Evolutionary conservation across 2,797 vertebrate species (phyloP), one percentile per base, ranked within the genome.

Genomic region (Enteromius unitaeniatus): DNA sequence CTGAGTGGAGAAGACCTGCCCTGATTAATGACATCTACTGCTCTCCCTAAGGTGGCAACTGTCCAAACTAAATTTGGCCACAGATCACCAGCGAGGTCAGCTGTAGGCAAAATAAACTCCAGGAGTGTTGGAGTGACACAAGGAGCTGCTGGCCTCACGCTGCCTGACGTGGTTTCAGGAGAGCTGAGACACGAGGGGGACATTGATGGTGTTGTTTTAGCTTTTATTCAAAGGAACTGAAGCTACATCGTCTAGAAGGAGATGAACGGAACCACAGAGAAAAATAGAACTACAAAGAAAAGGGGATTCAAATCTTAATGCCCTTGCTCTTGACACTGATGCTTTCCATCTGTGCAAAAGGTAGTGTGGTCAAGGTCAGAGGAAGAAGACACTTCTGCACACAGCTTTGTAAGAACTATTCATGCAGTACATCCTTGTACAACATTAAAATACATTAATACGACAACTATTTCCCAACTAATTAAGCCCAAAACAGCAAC

Each of bases 1-100:
- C 86, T 85, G 82, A 85, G 76, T 86, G 86, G 75, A 87, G 87
- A 85, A 75, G 85, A 88, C 89, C 79, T 87, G 60, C 82, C 74
- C 78, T 90, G 89, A 91, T 89, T 89, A 88, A 91, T 90, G 83
- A 82, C 79, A 86, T 87, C 82, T 84, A 65, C 60, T 83, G 45
- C 86, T 87, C 88, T 87, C 85, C 74, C 79, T 82, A 77, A 88
- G 87, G 84, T 90, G 91, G 88, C 89, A 89, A 86, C 87, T 82
- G 85, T 90, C 90, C 90, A 92, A 90, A 88, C 87, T 88, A 89
- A 90, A 91, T 89, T 89, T 90, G 90, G 90, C 91, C 88, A 88
- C 88, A 88, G 85, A 86, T 89, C 87, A 86, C 86, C 86, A 79
- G 81, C 60, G 81, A 84, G 90, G 89, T 92, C 89, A 92, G 88